These are phyloP conservation scores for Macrocentrus cingulum DNA, from an alignment of 1,140 invertebrate genomes.

Conservation along the genomic window DNA sequence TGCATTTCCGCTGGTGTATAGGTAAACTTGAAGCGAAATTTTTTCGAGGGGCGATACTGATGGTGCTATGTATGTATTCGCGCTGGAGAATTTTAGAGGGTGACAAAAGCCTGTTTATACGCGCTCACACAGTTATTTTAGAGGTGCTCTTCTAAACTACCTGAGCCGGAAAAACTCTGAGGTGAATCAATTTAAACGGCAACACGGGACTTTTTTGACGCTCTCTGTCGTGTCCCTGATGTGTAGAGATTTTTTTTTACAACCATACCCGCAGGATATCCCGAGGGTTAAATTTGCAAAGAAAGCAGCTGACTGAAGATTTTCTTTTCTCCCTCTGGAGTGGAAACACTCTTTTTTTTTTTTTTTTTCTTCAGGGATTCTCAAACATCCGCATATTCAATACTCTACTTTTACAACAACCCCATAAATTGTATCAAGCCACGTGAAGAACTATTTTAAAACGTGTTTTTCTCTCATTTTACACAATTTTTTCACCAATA, in stretches of 20 bases:
- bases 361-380: constrained; percentile 49
- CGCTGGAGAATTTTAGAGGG: too few relatives aligned
- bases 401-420: background rate
- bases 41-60: too few relatives aligned
- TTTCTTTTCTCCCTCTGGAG: constrained; percentile 34
- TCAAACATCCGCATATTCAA: constrained; percentile 32
- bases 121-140: constrained; percentile 15
- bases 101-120: background rate
- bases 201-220: constrained; percentile 23
- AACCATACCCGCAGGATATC: constrained; percentile 22
- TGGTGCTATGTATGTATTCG: too few relatives aligned
- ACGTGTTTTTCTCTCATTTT: too few relatives aligned
- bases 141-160: constrained; percentile 35
- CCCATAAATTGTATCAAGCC: too few relatives aligned
- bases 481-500: too few relatives aligned
- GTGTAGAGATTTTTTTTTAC: constrained; percentile 7
- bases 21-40: background rate
- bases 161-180: constrained; percentile 50
- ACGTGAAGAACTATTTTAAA: too few relatives aligned
- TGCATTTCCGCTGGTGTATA: background rate
- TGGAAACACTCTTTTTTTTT: background rate
- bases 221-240: background rate
- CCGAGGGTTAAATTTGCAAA: constrained; percentile 49
- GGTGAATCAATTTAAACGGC: constrained; percentile 56
- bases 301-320: constrained; percentile 54